Evolutionary conservation across 2,888 invertebrate genomes (phyloP), one percentile per base, ranked within the genome.

Genomic region (Apeira syringaria): DNA sequence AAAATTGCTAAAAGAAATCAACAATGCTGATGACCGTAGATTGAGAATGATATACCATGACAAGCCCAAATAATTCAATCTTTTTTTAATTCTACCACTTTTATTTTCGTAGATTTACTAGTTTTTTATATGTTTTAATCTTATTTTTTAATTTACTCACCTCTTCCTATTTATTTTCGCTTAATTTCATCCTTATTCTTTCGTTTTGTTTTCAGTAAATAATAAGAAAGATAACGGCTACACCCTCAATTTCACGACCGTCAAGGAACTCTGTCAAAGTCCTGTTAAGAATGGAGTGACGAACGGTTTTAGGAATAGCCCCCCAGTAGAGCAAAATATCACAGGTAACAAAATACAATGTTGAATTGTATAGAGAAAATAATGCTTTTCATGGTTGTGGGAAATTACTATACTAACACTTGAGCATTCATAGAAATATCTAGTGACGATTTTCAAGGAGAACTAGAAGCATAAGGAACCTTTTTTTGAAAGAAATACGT

Each of bases 231-330:
- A 90, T 65, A 90, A 90, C 44, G 86, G 87, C 33, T 90, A 87
- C 65, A 87, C 85, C 51, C 82, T 90, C 57, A 90, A 78, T 66
- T 90, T 83, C 64, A 88, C 80, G 48, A 86, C 88, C 47, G 84
- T 86, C 48, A 90, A 90, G 74, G 87, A 85, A 65, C 67, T 89
- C 68, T 84, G 87, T 55, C 80, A 85, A 59, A 89, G 89, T 81
- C 89, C 90, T 73, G 82, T 87, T 40, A 90, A 90, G 68, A 56
- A 56, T 20, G 53, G 51, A 39, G 47, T 47, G 5, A 56, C 82
- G 52, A 90, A 88, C 49, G 85, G 87, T 64, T 90, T 83, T 76
- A 78, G 77, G 71, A 84, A 73, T 80, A 89, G 82, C 79, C 86
- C 89, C 61, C 78, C 82, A 55, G 80, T 80, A 72, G 89, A 89